phyloP scores from a whole-genome alignment of 1,140 invertebrate genomes.

The Adoxophyes honmai region DNA sequence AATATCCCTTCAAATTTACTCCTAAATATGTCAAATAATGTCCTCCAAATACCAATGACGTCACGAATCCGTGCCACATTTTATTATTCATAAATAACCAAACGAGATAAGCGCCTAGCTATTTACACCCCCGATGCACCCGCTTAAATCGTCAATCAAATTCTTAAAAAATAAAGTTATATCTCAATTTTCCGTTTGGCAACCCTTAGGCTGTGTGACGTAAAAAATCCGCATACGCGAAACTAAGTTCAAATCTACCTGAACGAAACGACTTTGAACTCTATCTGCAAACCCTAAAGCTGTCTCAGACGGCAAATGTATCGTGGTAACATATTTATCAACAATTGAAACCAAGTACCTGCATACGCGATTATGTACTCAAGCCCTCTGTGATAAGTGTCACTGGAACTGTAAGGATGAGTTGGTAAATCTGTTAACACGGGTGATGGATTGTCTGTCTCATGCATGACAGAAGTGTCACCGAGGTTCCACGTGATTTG shows the following conservation, averaged over 20 bases:
- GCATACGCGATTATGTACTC: background rate
- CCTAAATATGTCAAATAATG: no score
- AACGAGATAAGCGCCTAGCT: constrained; percentile 52
- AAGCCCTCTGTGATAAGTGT: constrained; percentile 13
- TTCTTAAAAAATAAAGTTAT: constrained; percentile 67
- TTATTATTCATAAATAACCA: constrained; percentile 20
- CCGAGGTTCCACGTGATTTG: constrained; percentile 45
- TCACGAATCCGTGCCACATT: background rate
- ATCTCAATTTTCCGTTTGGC: constrained; percentile 64
- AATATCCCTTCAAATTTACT: no score
- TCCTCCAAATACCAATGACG: no score
- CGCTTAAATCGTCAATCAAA: constrained; percentile 62
- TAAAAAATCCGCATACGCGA: constrained; percentile 34
- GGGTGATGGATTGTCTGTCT: constrained; percentile 57
- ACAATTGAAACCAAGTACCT: constrained; percentile 15
- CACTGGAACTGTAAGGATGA: background rate
- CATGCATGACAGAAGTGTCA: constrained; percentile 56
- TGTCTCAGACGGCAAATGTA: constrained; percentile 19
- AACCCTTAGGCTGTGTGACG: constrained; percentile 51
- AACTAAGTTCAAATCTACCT: constrained; percentile 8
- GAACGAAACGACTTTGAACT: constrained; percentile 21
- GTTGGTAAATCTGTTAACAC: constrained; percentile 44
- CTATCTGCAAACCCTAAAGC: constrained; percentile 9
- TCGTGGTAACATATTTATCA: constrained; percentile 28
- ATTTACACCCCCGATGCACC: constrained; percentile 37